Base-by-base conservation (phyloP, 2,113 vertebrate genomes). In the Tautogolabrus adspersus region DNA sequence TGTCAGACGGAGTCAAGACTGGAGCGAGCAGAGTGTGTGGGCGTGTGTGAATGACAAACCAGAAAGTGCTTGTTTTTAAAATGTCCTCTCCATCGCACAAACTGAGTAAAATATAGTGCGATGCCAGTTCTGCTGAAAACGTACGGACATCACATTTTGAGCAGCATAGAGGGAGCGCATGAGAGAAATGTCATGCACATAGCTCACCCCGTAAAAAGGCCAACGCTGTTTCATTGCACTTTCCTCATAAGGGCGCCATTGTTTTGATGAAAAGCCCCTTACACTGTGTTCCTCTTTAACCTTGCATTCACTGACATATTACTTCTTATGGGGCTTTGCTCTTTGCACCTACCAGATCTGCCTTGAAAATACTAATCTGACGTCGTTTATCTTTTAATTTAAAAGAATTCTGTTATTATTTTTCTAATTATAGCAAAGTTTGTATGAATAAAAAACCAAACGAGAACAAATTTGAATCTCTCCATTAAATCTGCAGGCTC, bases 401-500 rank as follows among this genome's bases (percentile, higher is more conserved):
- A 38, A 47, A 68, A 68, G 1, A 22, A 75, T 65, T 80, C 22
- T 72, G 23, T 74, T 60, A 65, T 86, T 76, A 71, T 72, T 34
- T 67, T 72, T 80, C 23, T 75, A 78, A 85, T 85, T 81, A 90
- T 23, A 75, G 55, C 75, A 61, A 69, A 69, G 67, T 84, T 89
- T 73, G 61, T 30, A 66, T 63, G 74, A 88, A 89, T 88, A 66
- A 79, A 81, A 71, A 73, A 74, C 68, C 59, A 79, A 84, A 87
- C 8, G 15, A 84, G 86, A 88, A 69, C 72, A 82, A 78, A 90
- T 86, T 91, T 67, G 69, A 91, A 91, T 90, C 77, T 79, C 79
- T 90, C 63, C 74, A 88, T 94, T 91, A 88, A 91, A 93, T 89
- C 83, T 67, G 74, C 76, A 44, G 83, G 72, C 81, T 75, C 76